These are phyloP conservation scores for Adrianichthys oophorus DNA, from an alignment of 2,797 vertebrate genomes.

Conservation along the genomic window DNA sequence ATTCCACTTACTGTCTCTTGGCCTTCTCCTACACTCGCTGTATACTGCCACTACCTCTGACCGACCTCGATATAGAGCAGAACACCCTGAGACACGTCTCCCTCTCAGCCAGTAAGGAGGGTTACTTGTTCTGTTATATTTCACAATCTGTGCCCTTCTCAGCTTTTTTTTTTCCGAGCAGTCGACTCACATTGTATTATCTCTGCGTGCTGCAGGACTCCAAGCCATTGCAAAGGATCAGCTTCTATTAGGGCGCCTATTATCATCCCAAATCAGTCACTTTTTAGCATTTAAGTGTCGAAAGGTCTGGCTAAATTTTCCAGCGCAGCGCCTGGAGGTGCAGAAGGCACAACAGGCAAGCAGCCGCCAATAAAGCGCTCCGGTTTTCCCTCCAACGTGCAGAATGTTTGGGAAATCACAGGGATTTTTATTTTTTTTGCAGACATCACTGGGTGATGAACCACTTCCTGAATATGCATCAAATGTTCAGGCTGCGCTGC, in stretches of 20 bases:
- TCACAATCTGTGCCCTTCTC: slow-evolving; percentile 64
- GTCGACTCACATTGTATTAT: slow-evolving; percentile 81
- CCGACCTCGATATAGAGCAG: slow-evolving; percentile 62
- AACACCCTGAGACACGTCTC: slow-evolving; percentile 65
- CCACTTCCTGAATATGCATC: slow-evolving; percentile 75
- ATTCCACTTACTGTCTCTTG: slow-evolving; percentile 71
- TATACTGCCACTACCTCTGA: slow-evolving; percentile 62
- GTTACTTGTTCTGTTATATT: slow-evolving; percentile 66
- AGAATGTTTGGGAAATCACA: slow-evolving; percentile 68
- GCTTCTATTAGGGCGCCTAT: slow-evolving; percentile 80
- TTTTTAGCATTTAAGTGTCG: slow-evolving; percentile 84
- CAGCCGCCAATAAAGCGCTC: slow-evolving; percentile 62
- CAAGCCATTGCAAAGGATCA: slow-evolving; percentile 77
- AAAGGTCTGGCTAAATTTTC: slow-evolving; percentile 77
- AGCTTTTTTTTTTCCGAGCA: slow-evolving; percentile 53
- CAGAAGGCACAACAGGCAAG: slow-evolving; percentile 69
- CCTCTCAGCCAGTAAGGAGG: slow-evolving; percentile 66
- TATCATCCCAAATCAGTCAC: slow-evolving; percentile 82
- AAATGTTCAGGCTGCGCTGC: slow-evolving; percentile 81
- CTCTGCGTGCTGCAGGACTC: slow-evolving; percentile 69
- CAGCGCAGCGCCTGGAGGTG: slow-evolving; percentile 73
- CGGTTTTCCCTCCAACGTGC: slow-evolving; percentile 41
- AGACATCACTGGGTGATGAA: slow-evolving; percentile 67
- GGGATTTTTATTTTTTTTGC: slow-evolving; percentile 60
- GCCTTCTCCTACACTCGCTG: slow-evolving; percentile 63